Evolutionary conservation across 2,113 vertebrate genomes (phyloP).

Genomic region (Anser brachyrhynchus): DNA sequence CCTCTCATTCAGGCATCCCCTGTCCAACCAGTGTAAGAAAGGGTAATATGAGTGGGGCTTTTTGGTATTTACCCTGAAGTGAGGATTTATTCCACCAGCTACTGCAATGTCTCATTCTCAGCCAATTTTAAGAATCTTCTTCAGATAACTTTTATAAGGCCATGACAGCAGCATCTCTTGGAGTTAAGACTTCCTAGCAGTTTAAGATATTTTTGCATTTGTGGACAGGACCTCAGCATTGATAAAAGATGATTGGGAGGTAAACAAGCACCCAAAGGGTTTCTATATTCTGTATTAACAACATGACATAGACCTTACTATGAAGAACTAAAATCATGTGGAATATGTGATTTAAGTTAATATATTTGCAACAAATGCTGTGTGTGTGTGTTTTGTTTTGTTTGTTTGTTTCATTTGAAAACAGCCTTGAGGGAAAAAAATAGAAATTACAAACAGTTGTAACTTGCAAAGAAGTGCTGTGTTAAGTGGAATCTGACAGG

Average conservation of each 20-base stretch:
- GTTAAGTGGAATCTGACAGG: background rate
- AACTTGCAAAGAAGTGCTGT: background rate
- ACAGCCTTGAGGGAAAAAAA: background rate
- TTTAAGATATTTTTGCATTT: background rate
- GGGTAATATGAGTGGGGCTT: background rate
- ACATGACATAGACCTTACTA: background rate
- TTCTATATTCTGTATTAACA: background rate
- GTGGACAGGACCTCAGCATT: background rate
- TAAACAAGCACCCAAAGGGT: background rate
- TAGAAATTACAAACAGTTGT: background rate
- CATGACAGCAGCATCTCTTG: background rate
- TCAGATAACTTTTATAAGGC: background rate
- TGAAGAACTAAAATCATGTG: background rate
- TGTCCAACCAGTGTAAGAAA: background rate
- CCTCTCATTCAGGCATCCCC: background rate
- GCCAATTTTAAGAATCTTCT: background rate
- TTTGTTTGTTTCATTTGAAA: background rate
- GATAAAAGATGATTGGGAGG: background rate
- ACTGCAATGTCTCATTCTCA: background rate
- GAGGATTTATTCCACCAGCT: background rate
- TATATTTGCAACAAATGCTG: background rate
- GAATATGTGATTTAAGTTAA: background rate
- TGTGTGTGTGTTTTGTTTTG: background rate
- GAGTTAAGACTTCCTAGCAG: background rate
- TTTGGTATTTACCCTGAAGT: background rate